Evolutionary conservation across 2,797 vertebrate genomes (phyloP), one percentile per base, ranked within the genome.

Genomic region (Psittacula echo): DNA sequence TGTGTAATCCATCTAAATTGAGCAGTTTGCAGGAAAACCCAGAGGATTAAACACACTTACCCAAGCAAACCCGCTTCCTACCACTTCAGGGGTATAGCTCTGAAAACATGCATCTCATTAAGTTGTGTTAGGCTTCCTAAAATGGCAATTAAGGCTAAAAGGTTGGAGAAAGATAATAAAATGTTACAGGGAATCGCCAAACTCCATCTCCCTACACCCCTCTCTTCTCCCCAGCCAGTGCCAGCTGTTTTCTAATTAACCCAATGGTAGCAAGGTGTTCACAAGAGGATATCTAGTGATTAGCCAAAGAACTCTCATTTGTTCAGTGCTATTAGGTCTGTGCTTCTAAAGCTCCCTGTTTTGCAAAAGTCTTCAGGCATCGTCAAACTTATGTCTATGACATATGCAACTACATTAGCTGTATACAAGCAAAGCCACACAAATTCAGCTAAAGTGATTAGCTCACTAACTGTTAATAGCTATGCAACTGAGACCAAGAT

Each of bases 211-310:
- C 42, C 58, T 60, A 24, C 21, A 65, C 54, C 42, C 70, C 62
- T 67, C 50, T 75, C 42, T 68, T 70, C 41, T 78, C 71, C 54
- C 50, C n/a, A 85, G 78, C 48, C 66, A 78, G 53, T 62, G 68
- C 87, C 94, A 96, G 93, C 91, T 94, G 92, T 94, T 92, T 79
- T 84, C 85, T 93, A 94, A 97, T 96, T 96, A 96, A 96, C 54
- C 86, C 64, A 90, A 87, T 47, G 65, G 86, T 92, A 94, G 82
- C 58, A 64, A 92, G 78, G 60, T 37, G 44, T 60, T 92, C 87
- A 53, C 56, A 82, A 58, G 91, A 94, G 84, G 92, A 90, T 77
- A 90, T 65, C 78, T 89, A 61, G 39, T 92, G 95, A 91, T 95
- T 93, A 94, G 78, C 89, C 72, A 82, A 84, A 93, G 86, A 97